Evolutionary conservation across 2,797 vertebrate genomes (phyloP), one percentile per base, ranked within the genome.

Genomic region (Odontamblyopus lacepedii): DNA sequence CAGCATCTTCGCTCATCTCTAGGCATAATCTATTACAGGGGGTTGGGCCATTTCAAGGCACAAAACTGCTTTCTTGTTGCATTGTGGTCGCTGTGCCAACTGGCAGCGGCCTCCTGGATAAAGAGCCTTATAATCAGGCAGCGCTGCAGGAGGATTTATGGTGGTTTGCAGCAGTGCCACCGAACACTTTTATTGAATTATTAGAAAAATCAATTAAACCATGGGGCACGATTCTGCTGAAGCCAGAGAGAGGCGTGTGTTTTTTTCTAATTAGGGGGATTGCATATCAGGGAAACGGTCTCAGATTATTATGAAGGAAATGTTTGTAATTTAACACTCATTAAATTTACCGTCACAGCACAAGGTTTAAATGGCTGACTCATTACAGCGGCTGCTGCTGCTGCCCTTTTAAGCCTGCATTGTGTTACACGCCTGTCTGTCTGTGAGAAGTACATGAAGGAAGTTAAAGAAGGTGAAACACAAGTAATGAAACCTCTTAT

Each of bases 21-120:
- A 86, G 80, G 81, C 23, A 3, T 78, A 77, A 85, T 88, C 77
- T 87, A 78, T 84, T 71, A 75, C 73, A 55, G 76, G 81, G 65
- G 80, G 63, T 82, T 74, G 72, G 86, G 81, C 82, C 81, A 73
- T 84, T 82, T 83, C 75, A 78, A 50, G 57, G 2, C 63, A 67
- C 65, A 81, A 74, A 82, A 78, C 69, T 53, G 75, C 79, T 78
- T 79, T 81, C 79, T 84, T 83, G 69, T 67, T 85, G 61, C 67
- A 69, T 69, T 74, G 26, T 76, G 78, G 72, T 71, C 3, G 16
- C 15, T 27, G 68, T 77, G 84, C 83, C 85, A 87, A 80, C 78
- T 85, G 85, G 81, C 83, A 83, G 78, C 48, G 1, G 27, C 53
- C 67, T 77, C 73, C 76, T 64, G 77, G 62, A 77, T 83, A 72